phyloP scores from a whole-genome alignment of 2,888 invertebrate genomes.

The Cynaeus angustus region DNA sequence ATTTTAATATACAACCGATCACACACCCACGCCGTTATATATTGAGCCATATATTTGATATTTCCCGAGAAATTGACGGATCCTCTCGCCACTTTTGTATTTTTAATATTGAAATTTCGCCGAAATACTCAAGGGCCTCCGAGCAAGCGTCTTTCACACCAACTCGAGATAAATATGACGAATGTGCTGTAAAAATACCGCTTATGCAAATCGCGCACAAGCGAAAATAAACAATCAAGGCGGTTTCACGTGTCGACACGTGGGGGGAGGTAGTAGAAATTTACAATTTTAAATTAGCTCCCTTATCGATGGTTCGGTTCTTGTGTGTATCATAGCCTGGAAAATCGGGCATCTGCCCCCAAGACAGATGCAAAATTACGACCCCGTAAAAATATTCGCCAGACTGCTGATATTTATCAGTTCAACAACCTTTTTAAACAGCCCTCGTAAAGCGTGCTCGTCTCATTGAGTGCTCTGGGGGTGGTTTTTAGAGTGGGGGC shows the following conservation, averaged over 20 bases:
- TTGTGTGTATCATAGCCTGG: neutral
- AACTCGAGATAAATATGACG: conserved; percentile 8
- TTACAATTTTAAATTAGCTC: neutral
- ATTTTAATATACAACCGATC: conserved; percentile 53
- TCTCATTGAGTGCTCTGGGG: neutral
- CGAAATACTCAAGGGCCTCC: conserved; percentile 8
- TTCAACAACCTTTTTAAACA: too few relatives aligned
- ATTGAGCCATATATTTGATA: conserved; percentile 58
- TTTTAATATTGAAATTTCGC: conserved; percentile 50
- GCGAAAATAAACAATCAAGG: neutral
- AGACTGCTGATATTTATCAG: too few relatives aligned
- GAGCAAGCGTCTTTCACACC: neutral
- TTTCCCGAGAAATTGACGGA: conserved; percentile 55
- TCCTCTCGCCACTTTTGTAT: conserved; percentile 48
- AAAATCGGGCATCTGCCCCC: too few relatives aligned
- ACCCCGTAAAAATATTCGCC: too few relatives aligned
- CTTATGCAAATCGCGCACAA: conserved; percentile 8
- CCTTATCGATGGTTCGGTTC: neutral
- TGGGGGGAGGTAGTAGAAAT: neutral
- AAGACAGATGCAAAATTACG: too few relatives aligned
- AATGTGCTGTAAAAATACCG: conserved; percentile 16
- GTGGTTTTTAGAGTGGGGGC: neutral
- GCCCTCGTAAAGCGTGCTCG: too few relatives aligned
- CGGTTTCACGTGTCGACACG: neutral
- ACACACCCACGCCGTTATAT: conserved; percentile 48